Percentiles rank a stretch among this genome's conserved stretches.
These are phyloP conservation scores for Thymelicus sylvestris DNA, from an alignment of 2,888 invertebrate genomes.

Conservation along the genomic window DNA sequence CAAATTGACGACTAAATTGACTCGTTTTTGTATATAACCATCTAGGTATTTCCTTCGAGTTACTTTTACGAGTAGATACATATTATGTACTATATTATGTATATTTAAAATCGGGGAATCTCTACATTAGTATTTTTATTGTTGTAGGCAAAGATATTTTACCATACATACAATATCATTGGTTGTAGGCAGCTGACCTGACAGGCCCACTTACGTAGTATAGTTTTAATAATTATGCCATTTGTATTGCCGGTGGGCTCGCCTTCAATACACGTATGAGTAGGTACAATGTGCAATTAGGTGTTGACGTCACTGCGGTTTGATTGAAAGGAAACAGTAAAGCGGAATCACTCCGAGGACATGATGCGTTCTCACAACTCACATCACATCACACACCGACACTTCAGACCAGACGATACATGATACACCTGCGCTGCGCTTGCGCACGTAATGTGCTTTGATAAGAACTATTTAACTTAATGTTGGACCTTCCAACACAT, in stretches of 20 bases:
- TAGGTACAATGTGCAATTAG: slow-evolving; percentile 58
- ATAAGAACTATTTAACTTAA: too few species aligned
- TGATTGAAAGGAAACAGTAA: slow-evolving; percentile 32
- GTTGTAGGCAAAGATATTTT: too few species aligned
- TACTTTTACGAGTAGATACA: too few species aligned
- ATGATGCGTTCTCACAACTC: slow-evolving; percentile 3
- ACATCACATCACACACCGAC: slow-evolving; percentile 18
- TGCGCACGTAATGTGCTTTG: not conserved
- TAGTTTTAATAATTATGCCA: slow-evolving; percentile 7
- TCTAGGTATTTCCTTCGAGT: too few species aligned
- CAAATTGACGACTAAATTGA: too few species aligned
- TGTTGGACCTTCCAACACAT: too few species aligned
- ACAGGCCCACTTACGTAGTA: not conserved
- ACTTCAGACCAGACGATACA: slow-evolving; percentile 2
- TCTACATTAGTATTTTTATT: too few species aligned
- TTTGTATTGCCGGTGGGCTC: slow-evolving; percentile 30
- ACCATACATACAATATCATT: too few species aligned
- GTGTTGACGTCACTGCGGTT: slow-evolving; percentile 49
- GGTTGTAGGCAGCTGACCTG: too few species aligned
- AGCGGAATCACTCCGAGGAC: slow-evolving; percentile 21
- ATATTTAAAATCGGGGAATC: too few species aligned
- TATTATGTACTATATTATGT: too few species aligned
- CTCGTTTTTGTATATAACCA: too few species aligned
- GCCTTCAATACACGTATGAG: slow-evolving; percentile 20
- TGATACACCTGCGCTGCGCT: slow-evolving; percentile 4